A percentile compares a stretch with the other conserved stretches of the same genome.
Evolutionary conservation across 2,888 invertebrate species (phyloP).

Genomic region (Bhutanitis thaidina): DNA sequence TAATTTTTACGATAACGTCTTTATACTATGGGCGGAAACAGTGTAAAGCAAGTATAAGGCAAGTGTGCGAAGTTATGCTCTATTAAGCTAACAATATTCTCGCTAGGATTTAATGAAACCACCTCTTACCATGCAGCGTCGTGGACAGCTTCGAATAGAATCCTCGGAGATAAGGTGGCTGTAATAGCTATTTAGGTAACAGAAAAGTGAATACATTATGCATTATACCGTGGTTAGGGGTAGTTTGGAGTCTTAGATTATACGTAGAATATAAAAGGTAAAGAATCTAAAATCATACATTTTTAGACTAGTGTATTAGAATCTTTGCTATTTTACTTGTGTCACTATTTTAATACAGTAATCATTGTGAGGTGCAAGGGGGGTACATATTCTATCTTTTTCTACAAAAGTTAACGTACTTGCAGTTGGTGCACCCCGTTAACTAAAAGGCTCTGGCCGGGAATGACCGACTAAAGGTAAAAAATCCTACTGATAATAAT

Average conservation of each 20-base stretch:
- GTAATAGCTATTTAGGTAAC: slow-evolving; percentile 30
- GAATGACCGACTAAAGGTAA: too few species aligned
- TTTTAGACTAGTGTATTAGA: too few species aligned
- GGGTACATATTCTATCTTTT: too few species aligned
- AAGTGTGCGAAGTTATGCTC: slow-evolving; percentile 35
- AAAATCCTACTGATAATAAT: too few species aligned
- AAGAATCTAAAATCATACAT: neutral
- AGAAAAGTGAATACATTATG: slow-evolving; percentile 28
- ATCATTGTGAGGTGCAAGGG: too few species aligned
- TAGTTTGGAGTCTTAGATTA: neutral
- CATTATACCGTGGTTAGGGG: slow-evolving; percentile 19
- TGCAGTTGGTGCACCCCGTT: too few species aligned
- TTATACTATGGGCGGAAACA: slow-evolving; percentile 48
- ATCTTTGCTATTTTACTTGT: too few species aligned
- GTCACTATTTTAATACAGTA: too few species aligned
- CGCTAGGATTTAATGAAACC: slow-evolving; percentile 45
- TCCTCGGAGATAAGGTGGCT: slow-evolving; percentile 29
- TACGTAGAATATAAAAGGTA: slow-evolving; percentile 2
- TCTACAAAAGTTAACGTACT: too few species aligned
- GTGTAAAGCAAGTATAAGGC: slow-evolving; percentile 37
- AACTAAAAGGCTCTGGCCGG: too few species aligned
- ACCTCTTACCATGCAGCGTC: slow-evolving; percentile 40
- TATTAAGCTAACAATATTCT: slow-evolving; percentile 42
- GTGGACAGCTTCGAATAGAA: slow-evolving; percentile 34
- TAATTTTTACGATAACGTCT: slow-evolving; percentile 63